phyloP scores from a whole-genome alignment of 2,113 vertebrate species.

The Oncorhynchus masou region DNA sequence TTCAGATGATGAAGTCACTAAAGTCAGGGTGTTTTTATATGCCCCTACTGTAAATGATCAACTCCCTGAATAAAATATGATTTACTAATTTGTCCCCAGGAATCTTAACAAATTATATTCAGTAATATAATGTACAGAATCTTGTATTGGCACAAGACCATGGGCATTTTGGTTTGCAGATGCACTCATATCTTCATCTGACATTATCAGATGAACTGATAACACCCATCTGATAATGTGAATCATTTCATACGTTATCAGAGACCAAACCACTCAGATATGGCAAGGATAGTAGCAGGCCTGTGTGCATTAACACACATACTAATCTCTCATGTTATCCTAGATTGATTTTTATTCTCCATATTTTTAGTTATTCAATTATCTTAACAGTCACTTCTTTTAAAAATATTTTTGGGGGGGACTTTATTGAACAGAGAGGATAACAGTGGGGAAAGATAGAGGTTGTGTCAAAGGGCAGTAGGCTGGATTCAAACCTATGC shows the following conservation, averaged over 20 bases:
- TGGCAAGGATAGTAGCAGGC: too few relatives aligned
- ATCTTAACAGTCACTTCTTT: conserved; percentile 19
- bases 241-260: background rate
- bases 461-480: too few relatives aligned
- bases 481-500: too few relatives aligned
- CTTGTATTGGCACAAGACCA: background rate
- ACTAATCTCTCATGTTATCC: background rate
- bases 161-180: background rate
- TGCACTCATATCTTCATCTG: background rate
- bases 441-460: too few relatives aligned
- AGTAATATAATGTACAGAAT: background rate
- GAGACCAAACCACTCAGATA: too few relatives aligned
- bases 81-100: background rate
- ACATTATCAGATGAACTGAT: background rate
- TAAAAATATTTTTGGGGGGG: too few relatives aligned
- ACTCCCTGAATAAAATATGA: background rate
- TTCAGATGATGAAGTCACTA: background rate
- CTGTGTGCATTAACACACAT: background rate
- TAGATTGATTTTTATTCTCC: conserved; percentile 38
- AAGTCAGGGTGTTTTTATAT: background rate
- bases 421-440: too few relatives aligned
- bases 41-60: background rate
- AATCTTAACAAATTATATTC: background rate
- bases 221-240: too few relatives aligned
- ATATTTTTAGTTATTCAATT: conserved; percentile 49